phyloP scores from a whole-genome alignment of 2,113 vertebrate genomes.

The Girardinichthys multiradiatus region DNA sequence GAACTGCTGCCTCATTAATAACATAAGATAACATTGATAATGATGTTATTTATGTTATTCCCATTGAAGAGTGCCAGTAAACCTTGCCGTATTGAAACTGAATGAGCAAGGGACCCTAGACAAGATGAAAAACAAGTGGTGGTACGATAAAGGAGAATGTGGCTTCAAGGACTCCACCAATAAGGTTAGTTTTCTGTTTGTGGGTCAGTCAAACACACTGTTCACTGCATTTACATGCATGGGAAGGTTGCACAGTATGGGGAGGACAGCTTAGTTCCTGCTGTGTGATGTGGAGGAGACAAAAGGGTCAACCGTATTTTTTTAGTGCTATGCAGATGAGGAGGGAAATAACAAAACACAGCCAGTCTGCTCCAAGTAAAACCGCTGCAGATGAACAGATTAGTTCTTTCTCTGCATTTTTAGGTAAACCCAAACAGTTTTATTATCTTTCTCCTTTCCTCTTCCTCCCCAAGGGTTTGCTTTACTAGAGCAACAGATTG shows the following conservation, averaged over 20 bases:
- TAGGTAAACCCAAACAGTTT: background rate
- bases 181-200: slow-evolving; percentile 73
- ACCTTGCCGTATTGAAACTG: slow-evolving; percentile 99
- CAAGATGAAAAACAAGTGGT: slow-evolving; percentile 99
- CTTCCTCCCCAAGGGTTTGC: too few relatives aligned
- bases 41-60: slow-evolving; percentile 80
- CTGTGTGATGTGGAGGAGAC: background rate
- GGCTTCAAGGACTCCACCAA: slow-evolving; percentile 88
- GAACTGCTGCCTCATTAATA: slow-evolving; percentile 69
- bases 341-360: background rate
- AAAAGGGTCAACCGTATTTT: too few relatives aligned
- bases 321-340: background rate
- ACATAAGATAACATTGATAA: slow-evolving; percentile 79
- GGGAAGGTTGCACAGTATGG: background rate
- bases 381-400: too few relatives aligned
- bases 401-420: too few relatives aligned
- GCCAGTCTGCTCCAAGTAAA: too few relatives aligned
- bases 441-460: background rate
- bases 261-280: background rate
- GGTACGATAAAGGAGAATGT: slow-evolving; percentile 99
- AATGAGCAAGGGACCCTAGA: slow-evolving; percentile 99
- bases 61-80: slow-evolving; percentile 96
- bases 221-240: slow-evolving; percentile 15
- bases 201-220: slow-evolving; percentile 52
- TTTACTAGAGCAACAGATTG: background rate